A percentile compares a stretch with the other conserved stretches of the same genome.
Conservation (phyloP, 2,888 invertebrate genomes). For the Folsomia manolachei region DNA sequence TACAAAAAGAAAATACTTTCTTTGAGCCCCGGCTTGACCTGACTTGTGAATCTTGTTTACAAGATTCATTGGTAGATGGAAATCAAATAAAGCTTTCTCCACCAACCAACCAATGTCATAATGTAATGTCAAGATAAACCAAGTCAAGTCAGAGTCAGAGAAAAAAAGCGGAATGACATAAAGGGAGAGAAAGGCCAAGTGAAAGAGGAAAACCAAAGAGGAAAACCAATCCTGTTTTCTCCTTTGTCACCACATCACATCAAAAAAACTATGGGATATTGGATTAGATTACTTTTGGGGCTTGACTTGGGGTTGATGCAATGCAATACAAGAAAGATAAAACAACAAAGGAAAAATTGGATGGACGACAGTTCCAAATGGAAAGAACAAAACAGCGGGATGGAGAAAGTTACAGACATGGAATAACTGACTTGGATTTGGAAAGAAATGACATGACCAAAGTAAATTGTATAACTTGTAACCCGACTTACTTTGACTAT, state of each 20-base stretch:
- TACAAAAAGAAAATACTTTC: no score
- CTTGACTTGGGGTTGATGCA: background rate
- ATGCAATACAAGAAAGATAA: no score
- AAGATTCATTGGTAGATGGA: background rate
- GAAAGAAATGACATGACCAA: background rate
- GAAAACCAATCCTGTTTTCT: background rate
- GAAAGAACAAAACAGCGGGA: no score
- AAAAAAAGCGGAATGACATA: no score
- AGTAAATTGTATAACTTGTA: conserved; percentile 16
- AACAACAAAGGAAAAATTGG: background rate
- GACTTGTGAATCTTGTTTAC: conserved; percentile 20
- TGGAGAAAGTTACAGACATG: no score
- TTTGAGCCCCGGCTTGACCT: no score
- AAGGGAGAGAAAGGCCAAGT: background rate
- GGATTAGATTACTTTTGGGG: background rate
- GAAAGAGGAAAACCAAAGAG: background rate
- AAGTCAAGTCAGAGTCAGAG: no score
- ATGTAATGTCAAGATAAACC: no score
- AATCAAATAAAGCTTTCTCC: background rate
- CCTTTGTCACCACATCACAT: background rate
- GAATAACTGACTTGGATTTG: no score
- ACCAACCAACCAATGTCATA: background rate
- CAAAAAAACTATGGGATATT: background rate
- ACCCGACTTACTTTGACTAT: conserved; percentile 60
- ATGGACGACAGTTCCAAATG: no score